These are phyloP conservation scores for Dasypogon diadema DNA, from an alignment of 2,888 invertebrate species.

Conservation along the genomic window DNA sequence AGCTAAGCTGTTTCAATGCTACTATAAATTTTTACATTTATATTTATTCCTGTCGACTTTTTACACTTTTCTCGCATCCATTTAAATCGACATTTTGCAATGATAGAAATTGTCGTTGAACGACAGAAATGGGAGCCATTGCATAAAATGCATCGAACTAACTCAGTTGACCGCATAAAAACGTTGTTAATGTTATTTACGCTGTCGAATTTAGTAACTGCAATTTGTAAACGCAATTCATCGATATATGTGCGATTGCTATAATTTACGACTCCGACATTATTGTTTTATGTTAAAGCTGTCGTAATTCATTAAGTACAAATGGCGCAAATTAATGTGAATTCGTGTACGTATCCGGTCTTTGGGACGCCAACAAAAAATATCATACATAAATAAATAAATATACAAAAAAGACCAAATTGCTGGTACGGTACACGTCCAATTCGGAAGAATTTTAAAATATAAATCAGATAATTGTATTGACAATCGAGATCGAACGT, in stretches of 20 bases:
- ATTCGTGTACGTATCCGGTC: slow-evolving; percentile 25
- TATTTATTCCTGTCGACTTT: slow-evolving; percentile 28
- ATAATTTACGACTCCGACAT: slow-evolving; percentile 41
- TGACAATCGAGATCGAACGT: slow-evolving; percentile 32
- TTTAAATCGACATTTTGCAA: slow-evolving; percentile 11
- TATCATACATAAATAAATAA: neutral
- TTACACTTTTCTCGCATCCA: slow-evolving; percentile 24
- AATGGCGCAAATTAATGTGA: slow-evolving; percentile 47
- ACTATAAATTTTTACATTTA: slow-evolving; percentile 16
- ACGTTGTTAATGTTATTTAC: slow-evolving; percentile 45
- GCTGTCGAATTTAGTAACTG: slow-evolving; percentile 43
- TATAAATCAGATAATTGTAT: slow-evolving; percentile 49
- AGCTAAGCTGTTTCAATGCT: neutral
- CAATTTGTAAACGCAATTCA: slow-evolving; percentile 27
- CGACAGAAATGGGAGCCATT: neutral
- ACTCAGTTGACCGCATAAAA: slow-evolving; percentile 21
- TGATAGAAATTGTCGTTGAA: slow-evolving; percentile 21
- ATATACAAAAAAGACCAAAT: neutral
- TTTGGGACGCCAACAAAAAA: neutral
- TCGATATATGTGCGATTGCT: slow-evolving; percentile 28
- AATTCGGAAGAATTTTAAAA: slow-evolving; percentile 29
- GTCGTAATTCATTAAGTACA: slow-evolving; percentile 48
- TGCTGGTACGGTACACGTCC: slow-evolving; percentile 32
- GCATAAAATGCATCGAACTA: slow-evolving; percentile 13
- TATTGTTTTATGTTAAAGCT: slow-evolving; percentile 47